Evolutionary conservation across 1,140 invertebrate species (phyloP).

Genomic region (Linepithema humile): DNA sequence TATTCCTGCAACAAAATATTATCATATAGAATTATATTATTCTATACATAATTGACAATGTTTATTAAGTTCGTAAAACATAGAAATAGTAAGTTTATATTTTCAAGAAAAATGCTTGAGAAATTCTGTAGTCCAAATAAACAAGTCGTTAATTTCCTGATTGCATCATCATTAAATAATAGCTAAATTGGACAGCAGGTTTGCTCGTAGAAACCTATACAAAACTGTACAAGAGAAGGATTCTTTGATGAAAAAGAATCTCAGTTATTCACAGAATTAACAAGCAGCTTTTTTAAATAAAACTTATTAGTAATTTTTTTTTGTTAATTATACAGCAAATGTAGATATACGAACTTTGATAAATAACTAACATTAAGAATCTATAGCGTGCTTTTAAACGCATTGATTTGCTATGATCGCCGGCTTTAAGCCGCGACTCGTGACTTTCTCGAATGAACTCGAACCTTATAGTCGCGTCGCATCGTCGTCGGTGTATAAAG

Average conservation of each 20-base stretch:
- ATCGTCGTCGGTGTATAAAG: constrained; percentile 22
- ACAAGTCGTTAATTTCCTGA: not conserved
- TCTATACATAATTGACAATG: not conserved
- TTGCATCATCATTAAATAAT: not conserved
- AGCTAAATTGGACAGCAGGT: not conserved
- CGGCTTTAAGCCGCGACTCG: not conserved
- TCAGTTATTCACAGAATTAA: not conserved
- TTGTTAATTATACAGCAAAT: not conserved
- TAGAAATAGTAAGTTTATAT: too few species aligned
- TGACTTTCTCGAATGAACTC: not conserved
- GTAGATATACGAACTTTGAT: not conserved
- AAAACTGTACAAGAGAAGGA: too few species aligned
- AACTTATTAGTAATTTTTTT: not conserved
- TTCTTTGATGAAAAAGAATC: not conserved
- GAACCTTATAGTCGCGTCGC: not conserved
- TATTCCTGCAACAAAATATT: not conserved
- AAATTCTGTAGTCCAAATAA: not conserved
- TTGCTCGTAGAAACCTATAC: not conserved
- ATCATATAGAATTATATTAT: not conserved
- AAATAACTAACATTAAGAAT: not conserved
- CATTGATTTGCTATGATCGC: not conserved
- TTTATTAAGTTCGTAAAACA: too few species aligned
- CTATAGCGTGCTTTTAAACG: too few species aligned
- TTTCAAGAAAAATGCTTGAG: not conserved
- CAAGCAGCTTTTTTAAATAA: not conserved